These are phyloP conservation scores for Pharmacophagus antenor DNA, from an alignment of 2,888 invertebrate genomes.

Conservation along the genomic window DNA sequence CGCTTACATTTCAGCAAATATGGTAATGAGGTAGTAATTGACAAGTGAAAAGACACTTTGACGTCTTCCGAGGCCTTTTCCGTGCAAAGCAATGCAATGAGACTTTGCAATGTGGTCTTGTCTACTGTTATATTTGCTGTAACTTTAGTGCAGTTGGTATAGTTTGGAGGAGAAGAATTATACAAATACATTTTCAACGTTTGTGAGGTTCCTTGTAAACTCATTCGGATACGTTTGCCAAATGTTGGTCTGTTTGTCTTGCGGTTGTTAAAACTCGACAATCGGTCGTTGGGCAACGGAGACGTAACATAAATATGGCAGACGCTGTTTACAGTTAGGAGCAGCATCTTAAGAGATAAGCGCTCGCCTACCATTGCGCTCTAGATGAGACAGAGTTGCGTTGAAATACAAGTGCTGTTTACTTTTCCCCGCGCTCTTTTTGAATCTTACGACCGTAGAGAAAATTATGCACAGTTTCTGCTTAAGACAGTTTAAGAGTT, in stretches of 20 bases:
- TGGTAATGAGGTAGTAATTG: slow-evolving; percentile 47
- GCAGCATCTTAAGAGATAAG: slow-evolving; percentile 66
- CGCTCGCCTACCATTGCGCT: slow-evolving; percentile 49
- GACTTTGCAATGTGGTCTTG: slow-evolving; percentile 15
- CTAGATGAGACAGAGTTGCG: slow-evolving; percentile 70
- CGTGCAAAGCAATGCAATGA: slow-evolving; percentile 18
- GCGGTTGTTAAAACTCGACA: slow-evolving; percentile 48
- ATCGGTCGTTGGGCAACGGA: slow-evolving; percentile 44
- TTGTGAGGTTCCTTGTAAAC: slow-evolving; percentile 22
- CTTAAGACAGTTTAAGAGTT: slow-evolving; percentile 55
- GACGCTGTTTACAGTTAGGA: slow-evolving; percentile 62
- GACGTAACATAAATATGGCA: slow-evolving; percentile 59
- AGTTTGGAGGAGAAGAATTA: slow-evolving; percentile 10
- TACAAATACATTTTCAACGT: slow-evolving; percentile 22
- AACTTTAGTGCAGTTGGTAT: slow-evolving; percentile 14
- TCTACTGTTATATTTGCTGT: slow-evolving; percentile 17
- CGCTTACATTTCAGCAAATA: slow-evolving; percentile 38
- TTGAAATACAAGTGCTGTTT: slow-evolving; percentile 72
- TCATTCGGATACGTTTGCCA: slow-evolving; percentile 21
- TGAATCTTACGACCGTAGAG: slow-evolving; percentile 53
- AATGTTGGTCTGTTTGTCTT: slow-evolving; percentile 31
- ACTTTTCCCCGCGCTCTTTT: slow-evolving; percentile 65
- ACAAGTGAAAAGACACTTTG: slow-evolving; percentile 41
- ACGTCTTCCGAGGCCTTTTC: slow-evolving; percentile 31
- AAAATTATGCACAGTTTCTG: slow-evolving; percentile 65